Conservation (phyloP, 2,113 vertebrate species). For the Entosphenus tridentatus region DNA sequence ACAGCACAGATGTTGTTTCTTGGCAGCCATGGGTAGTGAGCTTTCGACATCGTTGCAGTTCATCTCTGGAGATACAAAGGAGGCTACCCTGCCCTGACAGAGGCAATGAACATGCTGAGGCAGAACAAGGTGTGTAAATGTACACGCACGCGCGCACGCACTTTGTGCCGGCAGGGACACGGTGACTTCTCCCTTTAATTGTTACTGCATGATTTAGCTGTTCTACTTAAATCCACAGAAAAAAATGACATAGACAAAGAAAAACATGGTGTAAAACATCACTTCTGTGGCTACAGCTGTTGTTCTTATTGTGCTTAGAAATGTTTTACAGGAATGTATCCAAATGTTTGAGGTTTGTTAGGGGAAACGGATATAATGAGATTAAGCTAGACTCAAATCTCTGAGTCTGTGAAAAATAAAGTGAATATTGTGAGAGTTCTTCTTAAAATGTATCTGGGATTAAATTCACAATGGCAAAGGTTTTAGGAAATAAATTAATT, state of each 20-base stretch:
- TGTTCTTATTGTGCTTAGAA: background rate
- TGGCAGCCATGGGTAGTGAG: background rate
- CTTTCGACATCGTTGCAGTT: conserved; percentile 39
- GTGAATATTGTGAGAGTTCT: too few relatives aligned
- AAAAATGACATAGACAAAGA: background rate
- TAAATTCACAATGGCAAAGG: too few relatives aligned
- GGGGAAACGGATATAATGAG: too few relatives aligned
- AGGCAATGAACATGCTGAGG: conserved; percentile 87
- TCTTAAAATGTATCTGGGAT: too few relatives aligned
- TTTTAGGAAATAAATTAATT: too few relatives aligned
- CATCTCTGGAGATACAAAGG: conserved; percentile 92
- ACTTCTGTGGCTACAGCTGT: background rate
- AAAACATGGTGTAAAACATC: background rate
- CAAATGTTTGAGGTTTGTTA: too few relatives aligned
- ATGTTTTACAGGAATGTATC: too few relatives aligned
- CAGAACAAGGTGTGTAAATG: conserved; percentile 47
- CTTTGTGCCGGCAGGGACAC: background rate
- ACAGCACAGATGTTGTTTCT: background rate
- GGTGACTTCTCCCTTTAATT: background rate
- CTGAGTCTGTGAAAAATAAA: too few relatives aligned
- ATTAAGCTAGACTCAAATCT: too few relatives aligned
- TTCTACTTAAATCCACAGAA: background rate
- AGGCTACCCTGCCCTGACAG: conserved; percentile 90
- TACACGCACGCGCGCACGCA: background rate
- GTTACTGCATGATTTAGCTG: background rate